Conservation (phyloP, 1,140 invertebrate genomes). For the Drosophila parabipectinata region DNA sequence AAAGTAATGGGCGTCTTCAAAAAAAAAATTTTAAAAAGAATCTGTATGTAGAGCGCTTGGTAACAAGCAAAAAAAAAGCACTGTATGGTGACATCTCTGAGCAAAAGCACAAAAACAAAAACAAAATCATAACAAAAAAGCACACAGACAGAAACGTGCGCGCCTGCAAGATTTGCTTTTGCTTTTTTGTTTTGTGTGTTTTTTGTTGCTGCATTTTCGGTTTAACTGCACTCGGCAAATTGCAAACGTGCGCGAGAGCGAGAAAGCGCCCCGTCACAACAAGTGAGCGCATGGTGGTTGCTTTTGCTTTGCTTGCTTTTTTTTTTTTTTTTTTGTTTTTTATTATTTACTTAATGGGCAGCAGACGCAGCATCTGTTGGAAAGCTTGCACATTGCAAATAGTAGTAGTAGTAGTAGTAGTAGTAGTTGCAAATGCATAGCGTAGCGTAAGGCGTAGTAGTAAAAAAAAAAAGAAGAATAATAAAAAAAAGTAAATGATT, state of each 20-base stretch:
- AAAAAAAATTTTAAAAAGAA: too few species aligned
- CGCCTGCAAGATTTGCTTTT: conserved; percentile 4
- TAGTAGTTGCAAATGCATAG: conserved; percentile 3
- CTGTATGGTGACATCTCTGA: background rate
- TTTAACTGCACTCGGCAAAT: conserved; percentile 62
- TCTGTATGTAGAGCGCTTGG: conserved; percentile 20
- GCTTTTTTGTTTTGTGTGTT: background rate
- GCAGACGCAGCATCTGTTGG: background rate
- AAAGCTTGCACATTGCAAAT: conserved; percentile 26
- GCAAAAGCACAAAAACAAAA: background rate
- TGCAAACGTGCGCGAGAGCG: conserved; percentile 19
- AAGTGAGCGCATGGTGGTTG: conserved; percentile 16
- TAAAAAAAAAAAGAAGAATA: background rate
- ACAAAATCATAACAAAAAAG: conserved; percentile 42
- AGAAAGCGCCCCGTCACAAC: conserved; percentile 6
- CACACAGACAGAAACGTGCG: conserved; percentile 7
- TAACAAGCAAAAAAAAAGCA: conserved; percentile 12
- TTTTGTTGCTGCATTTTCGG: conserved; percentile 33
- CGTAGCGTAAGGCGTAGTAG: conserved; percentile 42
- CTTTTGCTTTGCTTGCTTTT: conserved; percentile 6
- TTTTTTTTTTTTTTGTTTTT: background rate
- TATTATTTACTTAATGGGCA: conserved; percentile 12
- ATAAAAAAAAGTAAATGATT: conserved; percentile 35
- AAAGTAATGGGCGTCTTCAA: too few species aligned
- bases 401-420: conserved; percentile 14